phyloP scores from a whole-genome alignment of 2,888 invertebrate genomes.

The Tethea ocularis region DNA sequence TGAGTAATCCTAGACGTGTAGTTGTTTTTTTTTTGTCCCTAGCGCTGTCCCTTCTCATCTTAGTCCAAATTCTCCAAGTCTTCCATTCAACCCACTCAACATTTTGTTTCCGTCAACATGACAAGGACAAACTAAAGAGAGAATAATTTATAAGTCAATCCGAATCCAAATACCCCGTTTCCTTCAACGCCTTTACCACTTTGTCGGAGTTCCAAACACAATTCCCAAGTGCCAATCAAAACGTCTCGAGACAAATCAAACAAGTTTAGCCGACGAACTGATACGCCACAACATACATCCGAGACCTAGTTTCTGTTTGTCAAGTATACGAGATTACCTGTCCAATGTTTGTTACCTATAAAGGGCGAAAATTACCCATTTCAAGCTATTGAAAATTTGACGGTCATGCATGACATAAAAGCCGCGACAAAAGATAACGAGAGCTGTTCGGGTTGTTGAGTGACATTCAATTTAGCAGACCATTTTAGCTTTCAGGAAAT shows the following conservation, averaged over 20 bases:
- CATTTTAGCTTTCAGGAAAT: neutral
- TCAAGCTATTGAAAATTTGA: neutral
- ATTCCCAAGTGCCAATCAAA: neutral
- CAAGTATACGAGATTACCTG: neutral
- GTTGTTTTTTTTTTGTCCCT: too few species aligned
- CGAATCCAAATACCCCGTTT: neutral
- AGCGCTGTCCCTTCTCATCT: too few species aligned
- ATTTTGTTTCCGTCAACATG: neutral
- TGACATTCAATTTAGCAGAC: conserved; percentile 1
- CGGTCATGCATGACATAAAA: neutral
- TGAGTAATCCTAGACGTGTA: too few species aligned
- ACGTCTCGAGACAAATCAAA: neutral
- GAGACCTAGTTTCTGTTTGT: neutral
- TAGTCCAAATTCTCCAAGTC: neutral
- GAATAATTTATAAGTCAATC: neutral
- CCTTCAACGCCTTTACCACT: neutral
- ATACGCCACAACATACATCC: neutral
- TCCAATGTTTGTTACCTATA: neutral
- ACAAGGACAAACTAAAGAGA: neutral
- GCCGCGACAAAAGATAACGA: neutral
- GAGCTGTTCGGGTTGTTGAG: neutral
- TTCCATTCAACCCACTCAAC: neutral
- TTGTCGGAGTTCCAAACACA: neutral
- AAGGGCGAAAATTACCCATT: neutral
- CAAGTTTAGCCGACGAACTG: conserved; percentile 3